Evolutionary conservation across 2,888 invertebrate species (phyloP), one percentile per base, ranked within the genome.

Genomic region (Drosophila pegasa): DNA sequence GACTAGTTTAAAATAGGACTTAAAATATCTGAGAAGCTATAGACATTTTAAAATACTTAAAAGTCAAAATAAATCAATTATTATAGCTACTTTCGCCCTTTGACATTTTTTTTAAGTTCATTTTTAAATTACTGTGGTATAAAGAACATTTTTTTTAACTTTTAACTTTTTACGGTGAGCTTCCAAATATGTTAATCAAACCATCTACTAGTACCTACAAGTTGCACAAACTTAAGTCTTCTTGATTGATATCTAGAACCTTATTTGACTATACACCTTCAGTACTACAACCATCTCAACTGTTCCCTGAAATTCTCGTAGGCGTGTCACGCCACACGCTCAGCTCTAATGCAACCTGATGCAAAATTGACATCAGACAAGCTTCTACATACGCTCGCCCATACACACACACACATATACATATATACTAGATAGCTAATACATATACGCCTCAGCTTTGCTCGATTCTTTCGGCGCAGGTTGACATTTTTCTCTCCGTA

Each of bases 401-500:
- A 48, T 3, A 14, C 20, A n/a, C 25, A 20, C 8, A 8, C 2
- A 45, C 25, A 27, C 12, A 51, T 12, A 22, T 18, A 48, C 14
- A 38, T 16, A 25, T 41, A 22, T 22, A 10, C 10, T 37, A 18
- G 4, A 18, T 14, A 22, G 5, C n/a, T 18, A 38, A 12, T 41
- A 16, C 16, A 43, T 27, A 4, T 22, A 14, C 7, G 33, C 18
- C 27, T 22, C 38, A 38, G 47, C 29, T 56, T 57, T 38, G n/a
- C 50, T 45, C 47, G 40, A 64, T 73, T 61, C 61, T 55, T 68
- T 67, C 45, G 66, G 8, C 57, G 37, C 54, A 61, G 58, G 66
- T 63, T 76, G 84, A 80, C 84, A 71, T 65, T 64, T 64, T 78
- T 69, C 69, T 31, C 22, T 14, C 16, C 31, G 33, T 41, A 83